These are phyloP conservation scores for Microchirus variegatus DNA, from an alignment of 2,797 vertebrate genomes.

Conservation along the genomic window DNA sequence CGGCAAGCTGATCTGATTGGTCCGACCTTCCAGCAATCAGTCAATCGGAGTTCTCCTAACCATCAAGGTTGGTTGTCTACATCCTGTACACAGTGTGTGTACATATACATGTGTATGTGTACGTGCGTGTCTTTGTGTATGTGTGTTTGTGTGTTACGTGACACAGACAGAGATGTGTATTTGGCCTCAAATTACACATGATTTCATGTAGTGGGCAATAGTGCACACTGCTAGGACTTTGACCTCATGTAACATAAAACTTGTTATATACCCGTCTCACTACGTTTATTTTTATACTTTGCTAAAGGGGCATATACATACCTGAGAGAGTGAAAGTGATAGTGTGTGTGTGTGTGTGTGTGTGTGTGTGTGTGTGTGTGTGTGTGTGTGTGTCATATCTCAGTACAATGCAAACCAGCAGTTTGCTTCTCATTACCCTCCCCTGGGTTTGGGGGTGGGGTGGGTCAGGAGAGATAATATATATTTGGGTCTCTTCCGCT, in stretches of 20 bases:
- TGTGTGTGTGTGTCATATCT: constrained; percentile 8
- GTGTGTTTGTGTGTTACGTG: constrained; percentile 10
- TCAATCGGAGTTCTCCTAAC: constrained; percentile 81
- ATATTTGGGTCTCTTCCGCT: constrained; percentile 75
- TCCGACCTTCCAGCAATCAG: constrained; percentile 81
- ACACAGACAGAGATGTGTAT: not conserved
- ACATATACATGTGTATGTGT: not conserved
- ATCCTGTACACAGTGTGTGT: not conserved
- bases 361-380: constrained; percentile 5
- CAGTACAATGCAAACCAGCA: constrained; percentile 14
- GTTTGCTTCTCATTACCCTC: constrained; percentile 59
- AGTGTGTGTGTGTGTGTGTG: not conserved
- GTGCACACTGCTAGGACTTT: not conserved
- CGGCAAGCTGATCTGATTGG: constrained; percentile 83
- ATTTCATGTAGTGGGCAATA: constrained; percentile 3
- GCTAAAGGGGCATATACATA: constrained; percentile 9
- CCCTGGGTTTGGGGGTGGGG: constrained; percentile 3
- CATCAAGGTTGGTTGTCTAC: constrained; percentile 86
- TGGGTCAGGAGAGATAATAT: constrained; percentile 49
- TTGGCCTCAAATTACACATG: constrained; percentile 12
- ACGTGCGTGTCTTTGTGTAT: not conserved
- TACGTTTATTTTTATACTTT: not conserved
- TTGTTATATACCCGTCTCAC: constrained; percentile 1
- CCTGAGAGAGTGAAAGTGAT: constrained; percentile 1
- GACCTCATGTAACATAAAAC: constrained; percentile 14